Evolutionary conservation across 2,888 invertebrate genomes (phyloP).

Genomic region (Clanis bilineata): DNA sequence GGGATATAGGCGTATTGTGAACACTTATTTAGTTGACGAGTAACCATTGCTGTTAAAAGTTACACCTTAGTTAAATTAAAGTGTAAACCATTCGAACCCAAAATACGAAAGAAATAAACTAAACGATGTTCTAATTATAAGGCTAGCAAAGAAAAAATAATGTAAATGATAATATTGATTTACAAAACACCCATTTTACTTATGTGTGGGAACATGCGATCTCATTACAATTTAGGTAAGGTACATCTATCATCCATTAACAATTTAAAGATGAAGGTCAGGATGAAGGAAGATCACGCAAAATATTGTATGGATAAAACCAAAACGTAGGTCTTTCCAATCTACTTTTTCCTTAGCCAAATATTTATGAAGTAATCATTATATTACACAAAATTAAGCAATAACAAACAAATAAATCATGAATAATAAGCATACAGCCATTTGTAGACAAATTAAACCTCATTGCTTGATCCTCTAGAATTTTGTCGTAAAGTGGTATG

Average conservation of each 20-base stretch:
- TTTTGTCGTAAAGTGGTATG: slow-evolving; percentile 87
- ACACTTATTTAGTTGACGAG: no score
- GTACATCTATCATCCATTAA: background rate
- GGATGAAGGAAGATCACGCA: background rate
- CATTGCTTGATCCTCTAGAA: slow-evolving; percentile 87
- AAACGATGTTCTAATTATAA: background rate
- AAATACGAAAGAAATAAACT: background rate
- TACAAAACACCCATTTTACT: background rate
- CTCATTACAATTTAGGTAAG: background rate
- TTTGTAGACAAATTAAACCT: slow-evolving; percentile 68
- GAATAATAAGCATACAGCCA: slow-evolving; percentile 53
- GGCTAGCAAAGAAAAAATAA: background rate
- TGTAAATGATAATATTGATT: background rate
- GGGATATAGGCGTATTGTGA: no score
- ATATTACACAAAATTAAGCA: background rate
- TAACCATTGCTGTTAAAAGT: background rate
- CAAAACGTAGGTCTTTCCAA: background rate
- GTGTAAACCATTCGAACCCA: background rate
- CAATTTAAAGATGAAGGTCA: background rate
- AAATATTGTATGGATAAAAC: background rate
- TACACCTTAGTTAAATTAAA: no score
- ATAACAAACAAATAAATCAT: slow-evolving; percentile 21
- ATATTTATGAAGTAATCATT: background rate
- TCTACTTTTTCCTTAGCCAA: background rate
- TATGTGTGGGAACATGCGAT: no score